Base-by-base conservation (phyloP, 2,113 vertebrate species). In the Ageneiosus marmoratus region DNA sequence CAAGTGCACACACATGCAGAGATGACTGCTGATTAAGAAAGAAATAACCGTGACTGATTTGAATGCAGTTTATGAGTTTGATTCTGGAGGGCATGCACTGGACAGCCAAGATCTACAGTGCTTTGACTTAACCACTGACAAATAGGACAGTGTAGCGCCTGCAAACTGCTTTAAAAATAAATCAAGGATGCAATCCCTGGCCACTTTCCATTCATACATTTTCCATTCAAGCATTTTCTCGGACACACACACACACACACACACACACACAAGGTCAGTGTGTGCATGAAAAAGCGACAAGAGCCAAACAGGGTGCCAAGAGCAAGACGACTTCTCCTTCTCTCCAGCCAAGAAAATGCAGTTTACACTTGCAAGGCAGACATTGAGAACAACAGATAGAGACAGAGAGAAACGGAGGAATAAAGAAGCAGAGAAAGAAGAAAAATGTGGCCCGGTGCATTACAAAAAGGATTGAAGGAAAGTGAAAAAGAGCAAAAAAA, bases 161-260 rank as follows among this genome's bases (percentile, higher is more conserved):
- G 37, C 27, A 56, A 56, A 16, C 73, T 27, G 46, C 56, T 27
- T 67, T 80, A 76, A 86, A 83, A 78, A 86, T 78, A 84, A 84
- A 79, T 46, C 27, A 18, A 77, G 48, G 44, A 51, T 70, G 72
- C 50, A 53, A 67, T 34, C 24, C 7, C 67, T 84, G 83, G 67
- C 79, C 18, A 16, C 8, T 78, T 48, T 46, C 79, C 79, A 81
- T 51, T 60, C 75, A 65, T 5, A n/a, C 63, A 65, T 67, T 51
- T 44, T 67, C 20, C 69, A 65, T 73, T 74, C 69, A 67, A 2
- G 80, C 44, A 50, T 50, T 48, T 29, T 82, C 22, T 29, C 27
- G 22, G 41, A n/a, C 55, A 4, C 50, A 7, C 29, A 15, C 18
- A 3, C 55, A 29, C 32, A 0, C 44, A 27, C 79, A 16, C 34